Conservation (phyloP, 1,140 invertebrate genomes). For the Leptinotarsa defecta region DNA sequence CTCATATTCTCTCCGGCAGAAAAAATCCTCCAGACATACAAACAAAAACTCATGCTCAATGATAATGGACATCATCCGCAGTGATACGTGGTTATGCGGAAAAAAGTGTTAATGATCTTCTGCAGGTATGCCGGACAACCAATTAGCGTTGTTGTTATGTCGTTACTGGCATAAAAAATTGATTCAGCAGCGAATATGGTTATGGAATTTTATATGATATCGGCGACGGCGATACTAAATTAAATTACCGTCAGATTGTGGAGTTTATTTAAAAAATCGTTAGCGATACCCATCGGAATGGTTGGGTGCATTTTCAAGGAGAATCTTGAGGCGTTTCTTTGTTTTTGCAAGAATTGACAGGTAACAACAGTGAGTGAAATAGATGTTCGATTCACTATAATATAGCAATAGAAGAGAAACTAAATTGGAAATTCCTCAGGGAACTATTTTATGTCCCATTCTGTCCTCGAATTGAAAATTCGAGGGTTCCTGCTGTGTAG, state of each 20-base stretch:
- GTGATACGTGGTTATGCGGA: slow-evolving; percentile 1
- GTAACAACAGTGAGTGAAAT: no score
- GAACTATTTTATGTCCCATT: no score
- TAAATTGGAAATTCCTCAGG: no score
- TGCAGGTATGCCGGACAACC: slow-evolving; percentile 1
- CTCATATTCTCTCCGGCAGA: not conserved
- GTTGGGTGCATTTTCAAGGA: no score
- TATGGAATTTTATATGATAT: not conserved
- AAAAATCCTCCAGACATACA: not conserved
- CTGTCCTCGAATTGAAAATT: no score
- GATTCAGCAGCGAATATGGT: not conserved
- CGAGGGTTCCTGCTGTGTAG: no score
- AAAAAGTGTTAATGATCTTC: slow-evolving; percentile 6
- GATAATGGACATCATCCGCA: slow-evolving; percentile 1
- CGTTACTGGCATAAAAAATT: not conserved
- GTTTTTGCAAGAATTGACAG: no score
- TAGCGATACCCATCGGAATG: no score
- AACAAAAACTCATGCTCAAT: not conserved
- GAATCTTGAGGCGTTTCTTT: no score
- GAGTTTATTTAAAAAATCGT: no score
- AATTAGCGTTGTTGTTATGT: slow-evolving; percentile 5
- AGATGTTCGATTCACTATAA: no score
- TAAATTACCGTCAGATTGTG: not conserved
- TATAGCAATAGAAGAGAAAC: no score
- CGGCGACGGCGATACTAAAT: not conserved